Base-by-base conservation (phyloP, 2,113 vertebrate genomes). In the Furnarius figulus region DNA sequence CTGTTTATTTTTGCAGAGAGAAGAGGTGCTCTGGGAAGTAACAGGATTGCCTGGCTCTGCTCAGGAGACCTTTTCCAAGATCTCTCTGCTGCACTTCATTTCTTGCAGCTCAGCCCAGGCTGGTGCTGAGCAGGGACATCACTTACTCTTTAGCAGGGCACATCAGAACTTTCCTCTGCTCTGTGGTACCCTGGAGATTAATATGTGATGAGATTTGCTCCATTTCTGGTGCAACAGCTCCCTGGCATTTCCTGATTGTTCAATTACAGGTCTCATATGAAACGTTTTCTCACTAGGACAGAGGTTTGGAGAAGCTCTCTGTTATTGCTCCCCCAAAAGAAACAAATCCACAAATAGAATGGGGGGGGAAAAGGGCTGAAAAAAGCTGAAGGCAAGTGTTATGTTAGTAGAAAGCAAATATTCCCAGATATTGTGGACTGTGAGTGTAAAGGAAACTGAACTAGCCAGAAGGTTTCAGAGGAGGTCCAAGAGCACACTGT, bases 1-100 rank as follows among this genome's bases (percentile, higher is more conserved):
- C 66, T 92, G 72, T 83, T 93, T 81, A 76, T 96, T 93, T 93
- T 75, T 63, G 24, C 14, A 85, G 37, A n/a, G 27, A 77, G 49
- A 33, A 83, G 77, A 31, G 63, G 56, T 37, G 25, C 72, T 96
- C 81, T 88, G 75, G 76, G 70, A 90, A 92, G 79, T 75, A 90
- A 75, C 56, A 86, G 77, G 33, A 83, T 28, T 77, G 75, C 39
- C 75, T 94, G 82, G 80, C 30, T 90, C 74, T 80, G 59, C 61
- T 77, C 47, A 59, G 78, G 21, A 84, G 27, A 72, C 21, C 28
- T 80, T 71, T 78, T n/a, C 56, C 49, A 52, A 80, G 56, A 75
- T 59, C 35, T 75, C 39, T 77, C 50, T 77, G 39, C 72, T 63
- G 56, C 61, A 52, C 14, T 72, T 86, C 11, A 87, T 59, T 77